phyloP scores from a whole-genome alignment of 2,888 invertebrate genomes.

The Nomada flava region DNA sequence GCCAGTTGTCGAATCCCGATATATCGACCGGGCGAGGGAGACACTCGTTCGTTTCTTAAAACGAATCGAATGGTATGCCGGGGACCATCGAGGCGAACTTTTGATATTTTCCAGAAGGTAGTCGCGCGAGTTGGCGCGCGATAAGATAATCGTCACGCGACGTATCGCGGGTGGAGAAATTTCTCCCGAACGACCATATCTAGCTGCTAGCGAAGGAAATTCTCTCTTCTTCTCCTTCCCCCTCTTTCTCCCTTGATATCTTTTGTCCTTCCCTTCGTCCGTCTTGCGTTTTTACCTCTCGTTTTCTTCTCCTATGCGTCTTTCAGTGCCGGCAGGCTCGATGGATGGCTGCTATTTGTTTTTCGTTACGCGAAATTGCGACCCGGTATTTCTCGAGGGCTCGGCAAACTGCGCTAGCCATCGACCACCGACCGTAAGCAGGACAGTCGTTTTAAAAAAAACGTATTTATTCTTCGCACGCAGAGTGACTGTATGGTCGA shows the following conservation, averaged over 20 bases:
- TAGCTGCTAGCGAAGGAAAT: not conserved
- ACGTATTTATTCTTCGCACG: constrained; percentile 67
- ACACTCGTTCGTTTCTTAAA: not conserved
- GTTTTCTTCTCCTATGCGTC: constrained; percentile 30
- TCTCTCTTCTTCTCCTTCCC: not conserved
- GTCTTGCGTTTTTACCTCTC: constrained; percentile 27
- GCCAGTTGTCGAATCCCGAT: not conserved
- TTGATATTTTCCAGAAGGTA: no score
- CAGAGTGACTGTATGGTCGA: constrained; percentile 34
- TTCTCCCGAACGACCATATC: not conserved
- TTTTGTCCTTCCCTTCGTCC: constrained; percentile 22
- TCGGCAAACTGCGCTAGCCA: constrained; percentile 75
- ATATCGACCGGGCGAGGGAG: constrained; percentile 1
- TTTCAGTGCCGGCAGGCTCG: constrained; percentile 55
- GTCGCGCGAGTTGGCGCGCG: no score
- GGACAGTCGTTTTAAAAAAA: constrained; percentile 51
- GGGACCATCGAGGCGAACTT: no score
- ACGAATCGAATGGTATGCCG: not conserved
- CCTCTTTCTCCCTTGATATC: constrained; percentile 3
- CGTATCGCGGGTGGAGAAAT: constrained; percentile 12
- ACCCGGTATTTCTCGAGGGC: constrained; percentile 76
- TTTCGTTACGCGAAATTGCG: constrained; percentile 79
- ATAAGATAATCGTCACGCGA: constrained; percentile 14
- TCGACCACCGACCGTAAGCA: constrained; percentile 74
- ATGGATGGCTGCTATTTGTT: constrained; percentile 77